Percentiles rank a stretch among this genome's conserved stretches.
Evolutionary conservation across 2,113 vertebrate species (phyloP).

Genomic region (Geococcyx californianus): DNA sequence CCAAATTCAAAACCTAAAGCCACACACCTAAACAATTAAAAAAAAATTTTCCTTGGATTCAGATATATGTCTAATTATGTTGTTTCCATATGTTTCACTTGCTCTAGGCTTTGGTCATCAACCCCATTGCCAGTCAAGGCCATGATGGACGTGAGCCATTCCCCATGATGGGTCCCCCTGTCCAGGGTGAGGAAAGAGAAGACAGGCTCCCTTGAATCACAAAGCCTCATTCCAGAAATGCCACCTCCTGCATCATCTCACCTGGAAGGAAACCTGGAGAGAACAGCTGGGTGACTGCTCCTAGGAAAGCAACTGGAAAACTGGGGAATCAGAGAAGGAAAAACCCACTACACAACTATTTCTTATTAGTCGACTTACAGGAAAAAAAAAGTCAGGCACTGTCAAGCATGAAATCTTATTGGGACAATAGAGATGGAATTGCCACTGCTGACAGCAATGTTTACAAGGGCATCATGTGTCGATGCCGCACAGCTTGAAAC

Average conservation of each 20-base stretch:
- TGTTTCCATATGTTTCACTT: neutral
- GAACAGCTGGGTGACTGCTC: neutral
- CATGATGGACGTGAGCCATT: neutral
- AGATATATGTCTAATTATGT: neutral
- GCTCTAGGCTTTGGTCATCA: rapidly evolving
- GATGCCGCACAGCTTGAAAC: constrained; percentile 30
- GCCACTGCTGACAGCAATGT: constrained; percentile 54
- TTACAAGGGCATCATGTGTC: constrained; percentile 32
- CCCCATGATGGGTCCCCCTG: rapidly evolving
- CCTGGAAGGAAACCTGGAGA: neutral
- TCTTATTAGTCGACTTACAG: neutral
- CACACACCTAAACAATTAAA: neutral
- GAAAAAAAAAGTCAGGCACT: constrained; percentile 23
- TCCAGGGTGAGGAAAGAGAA: neutral
- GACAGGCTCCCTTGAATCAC: neutral
- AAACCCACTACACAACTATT: neutral
- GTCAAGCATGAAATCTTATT: constrained; percentile 55
- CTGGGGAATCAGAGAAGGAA: neutral
- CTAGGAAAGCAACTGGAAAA: neutral
- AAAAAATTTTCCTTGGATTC: neutral
- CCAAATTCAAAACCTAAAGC: neutral
- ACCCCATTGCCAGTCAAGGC: neutral
- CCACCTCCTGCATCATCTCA: neutral
- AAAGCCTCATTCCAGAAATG: neutral
- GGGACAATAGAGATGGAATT: constrained; percentile 62